These are phyloP conservation scores for Alsophila aescularia DNA, from an alignment of 2,888 invertebrate genomes.

Conservation along the genomic window DNA sequence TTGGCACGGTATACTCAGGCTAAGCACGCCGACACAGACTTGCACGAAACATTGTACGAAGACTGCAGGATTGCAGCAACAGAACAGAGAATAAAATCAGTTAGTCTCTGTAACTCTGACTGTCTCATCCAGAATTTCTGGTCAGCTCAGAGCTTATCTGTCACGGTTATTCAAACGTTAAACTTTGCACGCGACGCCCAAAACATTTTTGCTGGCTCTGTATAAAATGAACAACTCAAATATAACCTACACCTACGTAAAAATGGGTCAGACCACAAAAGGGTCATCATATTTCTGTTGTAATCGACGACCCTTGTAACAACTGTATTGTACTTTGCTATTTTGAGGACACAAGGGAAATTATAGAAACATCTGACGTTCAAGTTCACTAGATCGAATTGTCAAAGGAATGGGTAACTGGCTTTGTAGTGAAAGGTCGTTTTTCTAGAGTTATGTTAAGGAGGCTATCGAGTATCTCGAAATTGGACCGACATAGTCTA, in stretches of 20 bases:
- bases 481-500: neutral
- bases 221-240: neutral
- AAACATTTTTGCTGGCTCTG: too few relatives aligned
- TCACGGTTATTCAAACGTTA: too few relatives aligned
- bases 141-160: too few relatives aligned
- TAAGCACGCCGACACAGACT: too few relatives aligned
- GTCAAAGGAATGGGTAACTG: constrained; percentile 27
- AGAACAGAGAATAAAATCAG: too few relatives aligned
- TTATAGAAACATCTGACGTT: constrained; percentile 33
- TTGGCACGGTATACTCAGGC: too few relatives aligned
- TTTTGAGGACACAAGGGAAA: constrained; percentile 40
- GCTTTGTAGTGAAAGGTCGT: constrained; percentile 21
- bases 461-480: neutral
- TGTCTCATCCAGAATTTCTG: too few relatives aligned
- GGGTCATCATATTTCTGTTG: constrained; percentile 9
- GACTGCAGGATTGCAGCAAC: too few relatives aligned
- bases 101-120: too few relatives aligned
- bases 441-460: constrained; percentile 16
- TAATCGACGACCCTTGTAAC: constrained; percentile 28
- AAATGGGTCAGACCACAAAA: constrained; percentile 1
- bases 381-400: constrained; percentile 33
- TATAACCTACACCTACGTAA: neutral
- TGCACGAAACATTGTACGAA: too few relatives aligned
- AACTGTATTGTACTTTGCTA: constrained; percentile 16
- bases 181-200: too few relatives aligned